Evolutionary conservation across 2,797 vertebrate species (phyloP).

Genomic region (Adrianichthys oophorus): DNA sequence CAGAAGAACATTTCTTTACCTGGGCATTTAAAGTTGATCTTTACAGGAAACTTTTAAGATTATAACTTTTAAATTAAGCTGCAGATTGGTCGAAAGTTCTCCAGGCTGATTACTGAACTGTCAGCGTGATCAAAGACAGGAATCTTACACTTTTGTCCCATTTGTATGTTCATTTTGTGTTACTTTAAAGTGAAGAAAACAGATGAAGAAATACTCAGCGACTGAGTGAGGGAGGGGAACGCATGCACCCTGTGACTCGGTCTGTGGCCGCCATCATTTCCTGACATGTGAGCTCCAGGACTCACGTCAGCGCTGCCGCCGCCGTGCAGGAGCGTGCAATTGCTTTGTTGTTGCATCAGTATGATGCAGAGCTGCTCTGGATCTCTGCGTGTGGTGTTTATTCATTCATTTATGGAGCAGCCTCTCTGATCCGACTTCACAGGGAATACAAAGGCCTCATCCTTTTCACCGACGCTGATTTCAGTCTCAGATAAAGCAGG

Average conservation of each 20-base stretch:
- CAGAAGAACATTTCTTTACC: too few relatives aligned
- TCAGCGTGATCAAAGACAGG: neutral
- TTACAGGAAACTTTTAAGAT: too few relatives aligned
- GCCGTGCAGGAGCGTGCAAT: conserved; percentile 50
- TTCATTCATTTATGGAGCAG: conserved; percentile 79
- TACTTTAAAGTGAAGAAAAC: conserved; percentile 5
- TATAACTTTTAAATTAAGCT: neutral
- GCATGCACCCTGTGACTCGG: conserved; percentile 20
- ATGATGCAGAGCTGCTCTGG: conserved; percentile 63
- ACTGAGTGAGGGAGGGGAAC: conserved; percentile 20
- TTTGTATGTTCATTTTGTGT: neutral
- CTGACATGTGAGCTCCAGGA: conserved; percentile 54
- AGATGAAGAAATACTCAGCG: conserved; percentile 42
- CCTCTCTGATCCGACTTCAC: conserved; percentile 81
- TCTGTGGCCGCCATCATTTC: conserved; percentile 52
- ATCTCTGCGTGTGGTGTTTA: conserved; percentile 62
- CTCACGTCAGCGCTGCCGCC: too few relatives aligned
- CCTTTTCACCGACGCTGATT: conserved; percentile 46
- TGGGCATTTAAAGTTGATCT: too few relatives aligned
- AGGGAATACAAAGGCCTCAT: conserved; percentile 75
- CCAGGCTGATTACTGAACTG: neutral
- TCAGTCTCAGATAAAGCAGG: conserved; percentile 43
- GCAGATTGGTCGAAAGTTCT: neutral
- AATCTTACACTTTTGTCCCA: neutral
- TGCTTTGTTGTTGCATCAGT: conserved; percentile 85